Evolutionary conservation across 2,888 invertebrate species (phyloP), one percentile per base, ranked within the genome.

Genomic region (Hipparchia sbordonii): DNA sequence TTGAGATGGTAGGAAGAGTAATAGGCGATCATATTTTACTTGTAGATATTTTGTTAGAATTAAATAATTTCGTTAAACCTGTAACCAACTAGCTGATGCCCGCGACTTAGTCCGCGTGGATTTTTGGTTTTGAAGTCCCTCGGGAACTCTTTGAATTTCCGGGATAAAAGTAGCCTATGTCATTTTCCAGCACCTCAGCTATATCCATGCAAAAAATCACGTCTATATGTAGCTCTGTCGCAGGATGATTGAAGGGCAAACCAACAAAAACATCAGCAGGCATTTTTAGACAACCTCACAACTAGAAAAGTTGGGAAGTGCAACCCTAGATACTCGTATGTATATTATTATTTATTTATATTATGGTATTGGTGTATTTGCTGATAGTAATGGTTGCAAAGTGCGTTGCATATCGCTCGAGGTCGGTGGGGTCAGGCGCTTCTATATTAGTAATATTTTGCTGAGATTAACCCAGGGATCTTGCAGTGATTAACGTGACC

Each of bases 311-410:
- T 39, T 39, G 39, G 5, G 5, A 54, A n/a, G 13, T n/a, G 4
- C 13, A 54, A 54, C 13, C n/a, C 56, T 56, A 56, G 13, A 13
- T 13, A 56, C 13, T 2, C 7, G 4, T 39, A 39, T 23, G 23
- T 23, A 23, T 23, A 23, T 23, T 23, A 23, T 23, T 23, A 23
- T 23, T 39, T 39, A 39, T 39, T 39, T 39, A 39, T 39, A 63
- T 1, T 51, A 33, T 4, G 0, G 39, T 70, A 39, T 54, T 46
- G n/a, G 54, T 63, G 45, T 61, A 54, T 56, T 57, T 72, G 56
- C 72, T 61, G 72, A 72, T 72, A 72, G 23, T 60, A 54, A 70
- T 75, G 72, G 70, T 61, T 74, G 76, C 68, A 71, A 72, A 70
- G 61, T 71, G 54, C 61, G 45, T 70, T 52, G 7, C n/a, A 33